phyloP scores from a whole-genome alignment of 2,113 vertebrate genomes.

The Astatoreochromis straeleni region DNA sequence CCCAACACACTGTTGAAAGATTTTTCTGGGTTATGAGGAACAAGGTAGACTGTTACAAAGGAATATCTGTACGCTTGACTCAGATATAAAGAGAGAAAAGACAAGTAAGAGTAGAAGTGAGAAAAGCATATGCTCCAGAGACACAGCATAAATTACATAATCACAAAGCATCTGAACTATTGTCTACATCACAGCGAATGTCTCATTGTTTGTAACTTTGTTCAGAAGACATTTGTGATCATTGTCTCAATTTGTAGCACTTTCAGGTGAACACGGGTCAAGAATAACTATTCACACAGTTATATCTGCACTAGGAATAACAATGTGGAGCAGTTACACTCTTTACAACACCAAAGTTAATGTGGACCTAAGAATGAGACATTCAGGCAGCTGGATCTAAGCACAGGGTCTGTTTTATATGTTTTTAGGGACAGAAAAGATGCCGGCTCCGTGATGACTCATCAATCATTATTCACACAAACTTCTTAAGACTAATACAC shows the following conservation, averaged over 20 bases:
- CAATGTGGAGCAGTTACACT: neutral
- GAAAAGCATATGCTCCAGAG: neutral
- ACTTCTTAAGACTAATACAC: conserved; percentile 16
- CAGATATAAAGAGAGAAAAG: neutral
- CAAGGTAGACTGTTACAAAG: neutral
- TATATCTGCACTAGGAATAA: neutral
- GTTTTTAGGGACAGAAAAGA: neutral
- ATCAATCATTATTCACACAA: conserved; percentile 26
- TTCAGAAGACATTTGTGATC: neutral
- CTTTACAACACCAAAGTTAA: neutral
- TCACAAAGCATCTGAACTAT: neutral
- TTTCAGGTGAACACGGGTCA: neutral
- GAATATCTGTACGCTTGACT: neutral
- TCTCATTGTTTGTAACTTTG: neutral
- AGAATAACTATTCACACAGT: neutral
- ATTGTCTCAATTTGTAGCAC: neutral
- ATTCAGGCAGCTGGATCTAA: neutral
- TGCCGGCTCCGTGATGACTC: neutral
- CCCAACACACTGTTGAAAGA: neutral
- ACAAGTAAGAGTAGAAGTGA: neutral
- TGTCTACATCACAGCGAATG: neutral
- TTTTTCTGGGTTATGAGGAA: neutral
- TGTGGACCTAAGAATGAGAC: neutral
- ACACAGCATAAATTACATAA: neutral
- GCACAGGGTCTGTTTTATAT: neutral